phyloP scores from a whole-genome alignment of 2,113 vertebrate genomes.

The Thalassoma bifasciatum region DNA sequence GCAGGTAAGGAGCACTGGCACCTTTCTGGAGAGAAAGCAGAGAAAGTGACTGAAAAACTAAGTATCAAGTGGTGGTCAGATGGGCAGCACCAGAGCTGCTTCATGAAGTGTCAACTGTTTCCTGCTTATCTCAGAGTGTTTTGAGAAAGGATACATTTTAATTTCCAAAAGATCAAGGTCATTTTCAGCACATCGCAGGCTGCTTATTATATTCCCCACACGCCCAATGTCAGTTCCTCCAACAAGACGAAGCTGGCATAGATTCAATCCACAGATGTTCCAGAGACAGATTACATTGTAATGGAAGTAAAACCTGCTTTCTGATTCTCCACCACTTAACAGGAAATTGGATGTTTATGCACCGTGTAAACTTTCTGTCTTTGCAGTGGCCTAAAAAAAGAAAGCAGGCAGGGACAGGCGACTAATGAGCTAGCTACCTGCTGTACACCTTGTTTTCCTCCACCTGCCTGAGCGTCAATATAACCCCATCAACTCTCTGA shows the following conservation, averaged over 20 bases:
- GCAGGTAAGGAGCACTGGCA: slow-evolving; percentile 87
- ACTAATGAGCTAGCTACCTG: slow-evolving; percentile 72
- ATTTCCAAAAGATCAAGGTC: slow-evolving; percentile 43
- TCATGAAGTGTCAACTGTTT: slow-evolving; percentile 1
- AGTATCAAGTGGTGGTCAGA: background rate
- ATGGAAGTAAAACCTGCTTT: slow-evolving; percentile 31
- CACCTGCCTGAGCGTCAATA: slow-evolving; percentile 76
- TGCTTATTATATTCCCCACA: slow-evolving; percentile 29
- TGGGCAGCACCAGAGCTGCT: background rate
- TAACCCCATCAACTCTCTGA: slow-evolving; percentile 59
- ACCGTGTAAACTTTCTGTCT: slow-evolving; percentile 32
- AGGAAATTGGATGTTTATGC: slow-evolving; percentile 29
- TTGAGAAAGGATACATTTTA: slow-evolving; percentile 18
- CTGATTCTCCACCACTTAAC: slow-evolving; percentile 33
- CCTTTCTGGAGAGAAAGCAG: slow-evolving; percentile 18
- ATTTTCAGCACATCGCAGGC: slow-evolving; percentile 2
- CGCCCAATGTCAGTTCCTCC: background rate
- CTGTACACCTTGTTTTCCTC: slow-evolving; percentile 72
- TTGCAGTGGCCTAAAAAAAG: slow-evolving; percentile 20
- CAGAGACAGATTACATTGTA: background rate
- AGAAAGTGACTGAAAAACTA: slow-evolving; percentile 3
- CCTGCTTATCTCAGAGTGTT: background rate
- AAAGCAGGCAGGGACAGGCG: slow-evolving; percentile 32
- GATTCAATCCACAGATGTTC: slow-evolving; percentile 39
- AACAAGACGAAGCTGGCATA: background rate